Evolutionary conservation across 2,888 invertebrate species (phyloP), one percentile per base, ranked within the genome.

Genomic region (Troilus luridus): DNA sequence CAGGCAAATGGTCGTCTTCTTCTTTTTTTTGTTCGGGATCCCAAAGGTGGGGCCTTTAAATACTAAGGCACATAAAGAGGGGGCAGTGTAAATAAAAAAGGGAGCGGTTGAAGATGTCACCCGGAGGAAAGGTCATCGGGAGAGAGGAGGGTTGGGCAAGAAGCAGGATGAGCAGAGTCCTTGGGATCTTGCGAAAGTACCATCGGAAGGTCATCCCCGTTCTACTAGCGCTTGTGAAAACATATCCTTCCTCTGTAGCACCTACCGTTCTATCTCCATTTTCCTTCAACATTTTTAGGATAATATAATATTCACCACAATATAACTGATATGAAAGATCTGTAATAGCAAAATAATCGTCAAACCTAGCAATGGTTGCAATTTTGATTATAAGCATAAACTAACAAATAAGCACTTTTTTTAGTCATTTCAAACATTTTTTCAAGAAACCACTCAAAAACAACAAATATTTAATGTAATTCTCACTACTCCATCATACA

Each of bases 61-160:
- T 41, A 27, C 72, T 62, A 7, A 54, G 64, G 54, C 24, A 54
- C 21, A 62, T 41, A 41, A 60, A 60, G 27, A 60, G 60, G 88
- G 59, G 88, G 19, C n/a, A 88, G 88, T 14, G 89, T 21, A 59
- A 56, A 59, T 77, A 59, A 90, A 67, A 89, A 72, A 90, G 77
- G 67, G 90, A 90, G 90, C 56, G 90, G 62, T 62, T 60, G 62
- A 89, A 64, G 89, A 89, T 89, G 89, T 89, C 89, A 89, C 89
- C 54, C 67, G 64, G 19, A 62, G 67, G 62, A 89, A 89, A 89
- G 89, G 89, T 89, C 89, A 89, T 21, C 64, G 67, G 64, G 89
- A 89, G 54, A 89, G 64, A 62, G 64, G 64, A 62, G 54, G 89
- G 89, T 89, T 89, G 89, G 89, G 89, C 89, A 89, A 89, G 88